Base-by-base conservation (phyloP, 2,888 invertebrate genomes). In the Torymus texanus region DNA sequence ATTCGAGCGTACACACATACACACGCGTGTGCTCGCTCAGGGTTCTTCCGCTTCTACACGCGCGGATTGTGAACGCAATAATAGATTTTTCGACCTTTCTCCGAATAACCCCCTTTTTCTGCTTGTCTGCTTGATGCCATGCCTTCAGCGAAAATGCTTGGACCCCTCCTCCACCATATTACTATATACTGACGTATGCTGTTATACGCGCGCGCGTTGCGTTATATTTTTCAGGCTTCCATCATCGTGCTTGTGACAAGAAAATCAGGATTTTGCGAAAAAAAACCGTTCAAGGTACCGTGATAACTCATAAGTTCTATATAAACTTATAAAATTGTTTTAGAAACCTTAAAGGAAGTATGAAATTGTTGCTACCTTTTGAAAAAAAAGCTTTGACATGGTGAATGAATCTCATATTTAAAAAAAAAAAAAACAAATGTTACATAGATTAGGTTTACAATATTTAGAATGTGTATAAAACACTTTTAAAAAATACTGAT, bases 11-110 rank as follows among this genome's bases (percentile, higher is more conserved):
- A 59, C 50, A 24, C 58, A 14, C 50, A 24, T 51, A 14, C 66
- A 53, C 66, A 53, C 29, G 66, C 61, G 68, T 53, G 29, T 10
- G 14, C 72, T 18, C 53, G 18, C 10, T 53, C n/a, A 21, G 55
- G 58, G 24, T 41, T 81, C 83, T 72, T 66, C 58, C 77, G 67
- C 79, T 78, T 75, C 76, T 14, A 59, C 58, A 50, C 67, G 59
- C 72, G 16, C 18, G 29, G 14, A 41, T 18, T 58, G 74, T 74
- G 65, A 71, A 72, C 62, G 78, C 82, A 80, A 83, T 83, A 83
- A 83, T 83, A 81, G 83, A 83, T 82, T 83, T 81, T 79, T 75
- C 78, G 75, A 73, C 75, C 78, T 82, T 82, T 78, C 78, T 72
- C 24, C 68, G 75, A 75, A 77, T 76, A 80, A 75, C 77, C 79